Evolutionary conservation across 37 sponge, comb jelly and placozoan species (phyloP).

Genomic region (Bolinopsis microptera): DNA sequence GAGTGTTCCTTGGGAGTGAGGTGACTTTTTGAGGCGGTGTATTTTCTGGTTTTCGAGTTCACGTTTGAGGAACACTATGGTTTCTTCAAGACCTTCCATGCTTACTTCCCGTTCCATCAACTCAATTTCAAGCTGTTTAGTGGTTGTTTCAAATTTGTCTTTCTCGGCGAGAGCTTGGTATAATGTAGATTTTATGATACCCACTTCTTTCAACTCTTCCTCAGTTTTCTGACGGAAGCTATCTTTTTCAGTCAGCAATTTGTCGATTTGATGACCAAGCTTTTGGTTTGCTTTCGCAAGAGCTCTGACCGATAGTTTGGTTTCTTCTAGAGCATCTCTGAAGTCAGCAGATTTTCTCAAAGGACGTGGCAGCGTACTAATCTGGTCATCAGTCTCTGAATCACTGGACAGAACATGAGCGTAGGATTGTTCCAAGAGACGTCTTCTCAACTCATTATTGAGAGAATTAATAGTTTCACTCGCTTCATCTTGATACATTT

Average conservation of each 20-base stretch:
- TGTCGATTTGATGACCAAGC: constrained; percentile 17
- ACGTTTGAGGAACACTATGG: not conserved
- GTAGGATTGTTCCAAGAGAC: constrained; percentile 48
- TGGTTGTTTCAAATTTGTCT: constrained; percentile 15
- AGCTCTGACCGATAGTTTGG: constrained; percentile 13
- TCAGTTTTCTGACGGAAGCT: not conserved
- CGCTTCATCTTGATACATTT: not conserved
- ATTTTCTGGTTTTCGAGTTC: not conserved
- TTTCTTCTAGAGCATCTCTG: constrained; percentile 25
- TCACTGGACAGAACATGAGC: constrained; percentile 37
- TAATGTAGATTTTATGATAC: not conserved
- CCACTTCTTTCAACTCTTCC: not conserved
- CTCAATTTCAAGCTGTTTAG: not conserved
- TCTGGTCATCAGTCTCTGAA: not conserved
- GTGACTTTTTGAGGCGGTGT: not conserved
- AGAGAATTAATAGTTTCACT: constrained; percentile 4
- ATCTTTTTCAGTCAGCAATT: constrained; percentile 52
- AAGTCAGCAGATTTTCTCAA: not conserved
- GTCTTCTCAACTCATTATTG: constrained; percentile 6
- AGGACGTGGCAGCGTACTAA: not conserved
- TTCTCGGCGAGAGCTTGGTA: not conserved
- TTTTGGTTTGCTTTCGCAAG: constrained; percentile 50
- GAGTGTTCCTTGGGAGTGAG: not conserved
- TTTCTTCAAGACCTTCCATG: constrained; percentile 30
- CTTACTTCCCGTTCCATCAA: constrained; percentile 24